phyloP scores from a whole-genome alignment of 1,140 invertebrate genomes.

The Nomia melanderi region DNA sequence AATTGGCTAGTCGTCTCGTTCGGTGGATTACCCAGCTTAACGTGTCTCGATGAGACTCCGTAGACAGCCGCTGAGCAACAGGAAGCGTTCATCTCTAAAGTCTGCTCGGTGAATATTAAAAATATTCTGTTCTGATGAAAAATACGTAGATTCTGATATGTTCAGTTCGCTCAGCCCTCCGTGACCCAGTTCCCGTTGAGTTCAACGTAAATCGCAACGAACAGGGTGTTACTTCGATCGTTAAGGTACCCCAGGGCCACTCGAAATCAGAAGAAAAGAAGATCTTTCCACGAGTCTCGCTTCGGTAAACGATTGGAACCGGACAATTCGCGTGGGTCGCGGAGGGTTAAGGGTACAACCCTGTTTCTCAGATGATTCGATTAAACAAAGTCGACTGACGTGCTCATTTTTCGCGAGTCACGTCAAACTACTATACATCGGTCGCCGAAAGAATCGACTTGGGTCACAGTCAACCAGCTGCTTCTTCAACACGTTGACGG shows the following conservation, averaged over 20 bases:
- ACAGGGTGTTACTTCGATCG: no score
- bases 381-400: slow-evolving; percentile 22
- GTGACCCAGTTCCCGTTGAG: slow-evolving; percentile 11
- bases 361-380: slow-evolving; percentile 45
- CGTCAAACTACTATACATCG: slow-evolving; percentile 7
- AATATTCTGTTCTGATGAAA: slow-evolving; percentile 51
- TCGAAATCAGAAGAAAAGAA: no score
- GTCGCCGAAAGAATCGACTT: no score
- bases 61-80: slow-evolving; percentile 33
- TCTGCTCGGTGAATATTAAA: slow-evolving; percentile 44
- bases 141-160: slow-evolving; percentile 50
- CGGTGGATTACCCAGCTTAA: no score
- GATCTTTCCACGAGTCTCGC: no score
- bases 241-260: no score
- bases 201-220: no score
- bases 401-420: neutral
- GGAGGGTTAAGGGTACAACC: slow-evolving; percentile 41
- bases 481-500: no score
- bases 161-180: slow-evolving; percentile 41
- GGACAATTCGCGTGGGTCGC: neutral
- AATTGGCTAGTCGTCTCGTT: no score
- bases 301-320: neutral
- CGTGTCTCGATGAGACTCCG: neutral
- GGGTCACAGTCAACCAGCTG: no score
- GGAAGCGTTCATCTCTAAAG: slow-evolving; percentile 16